These are phyloP conservation scores for Atherinomorus stipes DNA, from an alignment of 2,113 vertebrate species.

Conservation along the genomic window DNA sequence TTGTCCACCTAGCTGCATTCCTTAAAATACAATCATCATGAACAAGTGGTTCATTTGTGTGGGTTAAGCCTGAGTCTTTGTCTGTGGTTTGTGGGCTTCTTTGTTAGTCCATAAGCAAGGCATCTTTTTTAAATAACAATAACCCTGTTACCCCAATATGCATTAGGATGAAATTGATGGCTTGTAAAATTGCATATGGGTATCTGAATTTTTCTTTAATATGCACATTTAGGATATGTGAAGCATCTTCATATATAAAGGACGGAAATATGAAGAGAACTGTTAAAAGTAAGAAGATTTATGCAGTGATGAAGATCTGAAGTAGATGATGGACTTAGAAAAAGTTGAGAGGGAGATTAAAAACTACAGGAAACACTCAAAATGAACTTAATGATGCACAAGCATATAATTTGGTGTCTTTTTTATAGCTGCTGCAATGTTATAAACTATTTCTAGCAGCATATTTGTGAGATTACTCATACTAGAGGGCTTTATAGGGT, in stretches of 20 bases:
- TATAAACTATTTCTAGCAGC: too few species aligned
- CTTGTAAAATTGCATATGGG: neutral
- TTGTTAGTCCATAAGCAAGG: conserved; percentile 70
- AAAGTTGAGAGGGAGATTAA: too few species aligned
- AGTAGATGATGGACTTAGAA: too few species aligned
- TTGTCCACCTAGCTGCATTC: conserved; percentile 78
- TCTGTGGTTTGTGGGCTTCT: conserved; percentile 64
- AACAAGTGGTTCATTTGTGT: conserved; percentile 72
- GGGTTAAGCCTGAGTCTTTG: conserved; percentile 69
- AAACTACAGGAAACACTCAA: too few species aligned
- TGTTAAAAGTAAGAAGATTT: too few species aligned
- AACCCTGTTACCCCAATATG: conserved; percentile 16
- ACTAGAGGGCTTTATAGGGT: too few species aligned
- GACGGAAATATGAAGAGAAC: too few species aligned
- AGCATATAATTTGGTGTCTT: too few species aligned
- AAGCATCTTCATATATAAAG: neutral
- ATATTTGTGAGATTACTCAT: too few species aligned
- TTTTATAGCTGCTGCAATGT: too few species aligned
- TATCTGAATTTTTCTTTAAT: neutral
- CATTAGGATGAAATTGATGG: conserved; percentile 8
- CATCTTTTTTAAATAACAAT: conserved; percentile 65
- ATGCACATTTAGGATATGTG: neutral
- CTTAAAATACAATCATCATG: conserved; percentile 52
- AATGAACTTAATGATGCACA: too few species aligned
- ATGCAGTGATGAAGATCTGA: too few species aligned